Evolutionary conservation across 1,140 invertebrate species (phyloP).

Genomic region (Drosophila arizonae): DNA sequence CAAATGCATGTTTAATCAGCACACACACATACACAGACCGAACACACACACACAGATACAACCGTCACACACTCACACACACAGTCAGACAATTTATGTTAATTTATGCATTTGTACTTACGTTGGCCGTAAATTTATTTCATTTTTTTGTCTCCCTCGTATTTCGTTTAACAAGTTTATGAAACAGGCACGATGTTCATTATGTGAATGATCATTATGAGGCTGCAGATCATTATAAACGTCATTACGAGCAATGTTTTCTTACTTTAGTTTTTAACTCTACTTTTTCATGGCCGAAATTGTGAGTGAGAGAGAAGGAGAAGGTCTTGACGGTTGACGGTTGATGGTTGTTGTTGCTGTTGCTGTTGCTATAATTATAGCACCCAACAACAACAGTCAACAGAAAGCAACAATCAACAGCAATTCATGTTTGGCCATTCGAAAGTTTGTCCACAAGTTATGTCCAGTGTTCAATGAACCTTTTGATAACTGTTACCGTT

Average conservation of each 20-base stretch:
- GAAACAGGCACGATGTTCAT: conserved; percentile 15
- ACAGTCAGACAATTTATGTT: conserved; percentile 25
- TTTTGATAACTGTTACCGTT: conserved; percentile 47
- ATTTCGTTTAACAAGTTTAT: conserved; percentile 33
- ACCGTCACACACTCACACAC: conserved; percentile 13
- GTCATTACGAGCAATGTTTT: conserved; percentile 1
- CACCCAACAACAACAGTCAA: conserved; percentile 32
- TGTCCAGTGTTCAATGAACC: conserved; percentile 53
- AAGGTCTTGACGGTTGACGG: no score
- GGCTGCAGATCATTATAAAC: conserved; percentile 5
- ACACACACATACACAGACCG: conserved; percentile 21
- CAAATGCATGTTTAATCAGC: conserved; percentile 51
- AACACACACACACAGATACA: conserved; percentile 15
- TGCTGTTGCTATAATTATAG: conserved; percentile 34
- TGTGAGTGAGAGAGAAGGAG: neutral
- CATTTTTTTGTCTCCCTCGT: neutral
- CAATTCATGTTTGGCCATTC: conserved; percentile 25
- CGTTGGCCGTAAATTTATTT: conserved; percentile 8
- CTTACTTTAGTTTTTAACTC: conserved; percentile 23
- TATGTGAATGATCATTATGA: conserved; percentile 12
- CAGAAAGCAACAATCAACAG: conserved; percentile 12
- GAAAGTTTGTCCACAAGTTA: conserved; percentile 40
- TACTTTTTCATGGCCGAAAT: conserved; percentile 32
- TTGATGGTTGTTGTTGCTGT: no score
- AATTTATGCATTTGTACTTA: conserved; percentile 37